Base-by-base conservation (phyloP, 2,888 invertebrate species). In the Thalpophila matura region DNA sequence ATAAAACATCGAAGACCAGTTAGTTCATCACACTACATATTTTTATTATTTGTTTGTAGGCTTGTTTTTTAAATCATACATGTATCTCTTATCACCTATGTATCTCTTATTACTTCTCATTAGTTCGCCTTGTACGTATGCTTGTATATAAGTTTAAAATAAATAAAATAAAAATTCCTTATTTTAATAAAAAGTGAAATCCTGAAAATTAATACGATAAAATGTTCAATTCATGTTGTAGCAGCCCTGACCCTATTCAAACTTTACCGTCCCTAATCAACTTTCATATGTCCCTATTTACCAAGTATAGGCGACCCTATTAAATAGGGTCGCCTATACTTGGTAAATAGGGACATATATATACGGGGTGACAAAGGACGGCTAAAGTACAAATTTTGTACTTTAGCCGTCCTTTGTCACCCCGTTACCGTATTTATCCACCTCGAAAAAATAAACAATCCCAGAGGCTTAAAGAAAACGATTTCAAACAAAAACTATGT, bases 151-250 rank as follows among this genome's bases (percentile, higher is more conserved):
- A 51, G 40, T 51, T 51, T 51, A 40, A 51, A 51, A 51, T 40
- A 51, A 51, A 51, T 40, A 40, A 51, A 51, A 40, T 51, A 7
- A 38, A 27, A 51, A 51, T 51, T 5, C 38, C 50, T 51, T 51
- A 38, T 51, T 51, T 51, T 51, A 51, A 51, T 38, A 51, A 51
- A 51, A 51, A 51, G 50, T 51, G 50, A 51, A 51, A 51, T 51
- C 38, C 40, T 51, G 40, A 14, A 51, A 51, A 51, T 12, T 10
- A 40, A 51, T 51, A 10, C 51, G 51, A 51, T 51, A 33, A 33
- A 33, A 40, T 40, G 51, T 51, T 51, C 51, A 51, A 51, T 51
- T 51, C 38, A 51, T 51, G 50, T 51, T 51, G 50, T 51, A 51
- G 50, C 50, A 51, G 50, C 50, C 50, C 38, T 51, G 50, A 38